Conservation (phyloP, 2,797 vertebrate species). For the Neosilurus hyrtlii region DNA sequence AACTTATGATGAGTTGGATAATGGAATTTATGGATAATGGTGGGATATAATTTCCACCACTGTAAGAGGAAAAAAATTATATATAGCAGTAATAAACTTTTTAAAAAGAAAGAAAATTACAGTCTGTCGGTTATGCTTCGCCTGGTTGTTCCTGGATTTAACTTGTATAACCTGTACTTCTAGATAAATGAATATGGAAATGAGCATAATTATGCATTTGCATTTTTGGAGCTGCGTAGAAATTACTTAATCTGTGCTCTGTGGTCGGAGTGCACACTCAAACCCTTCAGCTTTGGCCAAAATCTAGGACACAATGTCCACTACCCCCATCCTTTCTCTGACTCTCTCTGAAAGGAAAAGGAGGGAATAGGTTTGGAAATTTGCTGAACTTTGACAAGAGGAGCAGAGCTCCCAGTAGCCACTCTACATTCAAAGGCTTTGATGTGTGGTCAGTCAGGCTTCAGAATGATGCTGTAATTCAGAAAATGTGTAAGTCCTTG, state of each 20-base stretch:
- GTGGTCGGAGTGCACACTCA: constrained; percentile 24
- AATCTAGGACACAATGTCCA: constrained; percentile 44
- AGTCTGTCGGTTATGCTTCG: background rate
- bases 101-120: no score
- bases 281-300: constrained; percentile 31
- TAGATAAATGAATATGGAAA: constrained; percentile 26
- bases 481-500: constrained; percentile 74
- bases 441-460: constrained; percentile 62
- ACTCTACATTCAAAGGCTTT: constrained; percentile 60
- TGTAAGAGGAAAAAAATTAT: background rate
- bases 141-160: background rate
- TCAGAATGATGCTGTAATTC: constrained; percentile 73
- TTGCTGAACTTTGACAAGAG: constrained; percentile 51
- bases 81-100: no score
- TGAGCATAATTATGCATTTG: background rate
- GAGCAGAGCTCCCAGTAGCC: constrained; percentile 41
- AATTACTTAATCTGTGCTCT: constrained; percentile 6
- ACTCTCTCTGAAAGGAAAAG: constrained; percentile 27
- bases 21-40: background rate
- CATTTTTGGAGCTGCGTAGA: constrained; percentile 15
- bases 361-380: constrained; percentile 45
- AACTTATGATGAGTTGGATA: background rate
- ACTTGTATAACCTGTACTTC: background rate
- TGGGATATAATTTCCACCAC: background rate
- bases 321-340: constrained; percentile 19